phyloP scores from a whole-genome alignment of 2,113 vertebrate species.

The Bubo scandiacus region DNA sequence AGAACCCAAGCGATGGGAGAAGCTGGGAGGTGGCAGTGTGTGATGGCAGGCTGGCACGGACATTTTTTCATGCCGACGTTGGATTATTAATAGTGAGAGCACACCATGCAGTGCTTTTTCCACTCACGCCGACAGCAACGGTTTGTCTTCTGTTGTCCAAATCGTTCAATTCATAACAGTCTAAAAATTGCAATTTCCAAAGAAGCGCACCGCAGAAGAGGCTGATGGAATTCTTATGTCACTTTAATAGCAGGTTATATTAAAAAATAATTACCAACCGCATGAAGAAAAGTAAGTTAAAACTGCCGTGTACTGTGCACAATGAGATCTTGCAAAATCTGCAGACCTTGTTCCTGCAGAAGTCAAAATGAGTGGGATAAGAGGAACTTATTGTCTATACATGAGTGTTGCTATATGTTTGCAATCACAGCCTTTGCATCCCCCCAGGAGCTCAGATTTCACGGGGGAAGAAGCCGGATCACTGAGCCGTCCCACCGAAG shows the following conservation, averaged over 20 bases:
- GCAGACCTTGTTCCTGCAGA: background rate
- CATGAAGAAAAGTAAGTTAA: background rate
- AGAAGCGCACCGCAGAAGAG: rapidly evolving
- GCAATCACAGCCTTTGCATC: slow-evolving; percentile 33
- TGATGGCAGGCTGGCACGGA: background rate
- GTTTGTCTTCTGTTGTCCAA: background rate
- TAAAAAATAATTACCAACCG: background rate
- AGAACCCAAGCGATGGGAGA: background rate
- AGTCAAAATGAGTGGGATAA: background rate
- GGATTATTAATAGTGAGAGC: background rate
- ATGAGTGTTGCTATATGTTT: background rate
- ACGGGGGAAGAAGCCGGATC: slow-evolving; percentile 66
- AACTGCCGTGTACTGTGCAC: background rate
- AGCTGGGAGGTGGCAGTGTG: background rate
- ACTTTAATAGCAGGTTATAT: background rate
- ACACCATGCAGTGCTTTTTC: background rate
- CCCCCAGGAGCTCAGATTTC: slow-evolving; percentile 72
- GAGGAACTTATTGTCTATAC: background rate
- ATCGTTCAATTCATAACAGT: rapidly evolving
- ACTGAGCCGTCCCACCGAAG: slow-evolving; percentile 58
- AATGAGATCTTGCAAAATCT: background rate
- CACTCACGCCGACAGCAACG: background rate
- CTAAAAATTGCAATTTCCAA: background rate
- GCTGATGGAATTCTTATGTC: background rate
- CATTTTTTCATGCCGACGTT: background rate